Percentiles rank a stretch among this genome's conserved stretches.
Evolutionary conservation across 2,797 vertebrate genomes (phyloP).

Genomic region (Sibirionetta formosa): DNA sequence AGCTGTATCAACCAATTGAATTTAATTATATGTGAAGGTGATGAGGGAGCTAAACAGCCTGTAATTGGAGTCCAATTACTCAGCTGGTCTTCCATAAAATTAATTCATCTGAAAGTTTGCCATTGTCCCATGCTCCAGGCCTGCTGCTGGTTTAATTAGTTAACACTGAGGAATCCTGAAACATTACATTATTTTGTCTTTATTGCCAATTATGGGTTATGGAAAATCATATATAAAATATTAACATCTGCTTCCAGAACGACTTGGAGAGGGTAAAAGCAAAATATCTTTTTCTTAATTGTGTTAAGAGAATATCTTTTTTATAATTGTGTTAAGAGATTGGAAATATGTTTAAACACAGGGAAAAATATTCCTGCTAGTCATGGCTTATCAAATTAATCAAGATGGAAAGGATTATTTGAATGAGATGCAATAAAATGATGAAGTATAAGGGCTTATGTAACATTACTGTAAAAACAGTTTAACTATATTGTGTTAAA

Average conservation of each 20-base stretch:
- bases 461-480: neutral
- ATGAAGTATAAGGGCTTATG: neutral
- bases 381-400: neutral
- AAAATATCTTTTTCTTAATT: constrained; percentile 60
- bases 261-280: constrained; percentile 63
- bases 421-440: neutral
- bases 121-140: constrained; percentile 82
- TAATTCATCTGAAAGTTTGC: constrained; percentile 87
- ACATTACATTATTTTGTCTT: constrained; percentile 85
- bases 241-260: constrained; percentile 81
- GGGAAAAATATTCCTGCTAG: neutral
- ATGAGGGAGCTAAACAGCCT: constrained; percentile 87
- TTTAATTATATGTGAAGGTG: constrained; percentile 90
- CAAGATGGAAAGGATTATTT: neutral
- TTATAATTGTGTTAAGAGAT: constrained; percentile 22
- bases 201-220: constrained; percentile 85
- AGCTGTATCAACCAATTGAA: constrained; percentile 87
- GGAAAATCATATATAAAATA: constrained; percentile 84
- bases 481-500: neutral
- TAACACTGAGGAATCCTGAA: constrained; percentile 84
- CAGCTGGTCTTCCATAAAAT: constrained; percentile 89
- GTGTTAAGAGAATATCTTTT: constrained; percentile 9
- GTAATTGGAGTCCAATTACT: constrained; percentile 89
- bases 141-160: constrained; percentile 85
- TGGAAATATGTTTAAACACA: neutral